Percentiles rank a stretch among this genome's conserved stretches.
phyloP scores from a whole-genome alignment of 2,113 vertebrate genomes.

The Heterochromis multidens region DNA sequence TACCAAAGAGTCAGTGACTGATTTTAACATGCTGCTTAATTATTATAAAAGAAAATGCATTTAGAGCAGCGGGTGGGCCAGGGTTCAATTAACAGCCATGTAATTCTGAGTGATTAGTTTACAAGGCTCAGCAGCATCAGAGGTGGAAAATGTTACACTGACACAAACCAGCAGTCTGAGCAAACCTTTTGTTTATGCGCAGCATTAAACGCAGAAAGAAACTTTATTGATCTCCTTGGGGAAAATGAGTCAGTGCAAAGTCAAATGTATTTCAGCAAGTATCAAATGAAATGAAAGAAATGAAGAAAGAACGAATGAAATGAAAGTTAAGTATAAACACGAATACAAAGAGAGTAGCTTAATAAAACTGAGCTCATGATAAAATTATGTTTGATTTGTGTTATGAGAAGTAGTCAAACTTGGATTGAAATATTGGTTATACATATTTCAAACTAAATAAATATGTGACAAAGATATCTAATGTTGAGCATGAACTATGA shows the following conservation, averaged over 20 bases:
- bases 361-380: neutral
- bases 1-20: slow-evolving; percentile 6
- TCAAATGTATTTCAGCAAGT: neutral
- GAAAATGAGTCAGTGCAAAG: neutral
- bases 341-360: neutral
- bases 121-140: neutral
- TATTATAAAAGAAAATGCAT: neutral
- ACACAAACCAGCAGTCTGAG: neutral
- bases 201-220: neutral
- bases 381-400: neutral
- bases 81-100: slow-evolving; percentile 27
- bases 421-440: neutral
- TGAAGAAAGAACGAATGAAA: too few relatives aligned
- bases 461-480: neutral
- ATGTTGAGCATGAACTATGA: neutral
- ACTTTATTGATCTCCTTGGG: slow-evolving; percentile 6
- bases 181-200: neutral
- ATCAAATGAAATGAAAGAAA: too few relatives aligned
- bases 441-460: neutral
- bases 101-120: slow-evolving; percentile 36
- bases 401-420: neutral
- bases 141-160: neutral
- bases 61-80: neutral
- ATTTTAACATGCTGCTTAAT: slow-evolving; percentile 22
- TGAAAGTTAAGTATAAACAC: neutral